These are phyloP conservation scores for Lagopus leucura DNA, from an alignment of 2,113 vertebrate genomes.

Conservation along the genomic window DNA sequence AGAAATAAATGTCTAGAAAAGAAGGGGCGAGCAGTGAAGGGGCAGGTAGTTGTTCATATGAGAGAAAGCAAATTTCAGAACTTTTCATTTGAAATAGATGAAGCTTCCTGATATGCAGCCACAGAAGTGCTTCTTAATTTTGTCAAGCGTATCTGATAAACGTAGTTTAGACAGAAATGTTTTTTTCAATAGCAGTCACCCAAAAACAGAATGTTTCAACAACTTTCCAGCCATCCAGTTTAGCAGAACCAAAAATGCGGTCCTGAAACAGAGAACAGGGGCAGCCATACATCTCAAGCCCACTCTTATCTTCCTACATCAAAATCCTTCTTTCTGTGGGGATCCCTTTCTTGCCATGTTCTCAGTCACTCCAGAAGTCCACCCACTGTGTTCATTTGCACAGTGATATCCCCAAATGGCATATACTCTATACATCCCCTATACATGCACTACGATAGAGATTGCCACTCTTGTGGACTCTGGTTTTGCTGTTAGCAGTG, in stretches of 20 bases:
- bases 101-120: not conserved
- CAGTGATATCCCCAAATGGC: accelerated
- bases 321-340: not conserved
- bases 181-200: not conserved
- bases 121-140: not conserved
- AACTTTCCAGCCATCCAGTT: not conserved
- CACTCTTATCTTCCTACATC: accelerated
- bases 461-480: not conserved
- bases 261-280: not conserved
- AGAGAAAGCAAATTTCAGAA: not conserved
- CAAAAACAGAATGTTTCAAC: not conserved
- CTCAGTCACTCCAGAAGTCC: not conserved
- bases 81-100: not conserved
- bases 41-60: not conserved
- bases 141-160: not conserved
- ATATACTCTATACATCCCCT: not conserved
- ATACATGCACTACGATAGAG: not conserved
- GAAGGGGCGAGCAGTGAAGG: not conserved
- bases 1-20: not conserved
- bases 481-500: constrained; percentile 20
- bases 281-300: not conserved
- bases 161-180: not conserved
- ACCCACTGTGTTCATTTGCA: not conserved
- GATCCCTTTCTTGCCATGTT: not conserved
- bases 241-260: not conserved